Percentiles rank a stretch among this genome's conserved stretches.
phyloP scores from a whole-genome alignment of 1,140 invertebrate genomes.

The Lasioglossum baleicum region DNA sequence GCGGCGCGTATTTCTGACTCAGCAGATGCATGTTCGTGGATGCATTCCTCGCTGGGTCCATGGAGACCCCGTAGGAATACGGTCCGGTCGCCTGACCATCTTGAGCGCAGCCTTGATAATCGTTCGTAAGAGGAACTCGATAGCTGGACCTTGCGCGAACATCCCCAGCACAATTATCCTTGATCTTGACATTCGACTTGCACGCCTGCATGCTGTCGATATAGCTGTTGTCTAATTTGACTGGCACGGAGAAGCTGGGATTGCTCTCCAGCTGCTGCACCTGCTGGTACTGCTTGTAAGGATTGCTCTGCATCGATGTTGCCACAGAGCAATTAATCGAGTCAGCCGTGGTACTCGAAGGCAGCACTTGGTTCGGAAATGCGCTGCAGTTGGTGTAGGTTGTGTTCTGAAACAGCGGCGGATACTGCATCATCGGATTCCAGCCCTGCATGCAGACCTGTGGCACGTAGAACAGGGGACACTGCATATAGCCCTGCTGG shows the following conservation, averaged over 20 bases:
- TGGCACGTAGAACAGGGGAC: conserved; percentile 37
- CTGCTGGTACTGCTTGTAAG: conserved; percentile 35
- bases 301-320: conserved; percentile 22
- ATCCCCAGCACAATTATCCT: conserved; percentile 15
- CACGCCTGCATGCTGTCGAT: conserved; percentile 9
- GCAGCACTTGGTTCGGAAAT: conserved; percentile 14
- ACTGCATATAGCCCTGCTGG: conserved; percentile 30
- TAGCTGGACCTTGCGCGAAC: conserved; percentile 24
- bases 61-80: conserved; percentile 24
- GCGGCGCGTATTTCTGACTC: conserved; percentile 27
- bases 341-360: conserved; percentile 7
- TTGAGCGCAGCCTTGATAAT: conserved; percentile 33
- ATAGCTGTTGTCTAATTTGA: conserved; percentile 41
- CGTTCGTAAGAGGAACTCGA: conserved; percentile 20
- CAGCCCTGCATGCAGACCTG: conserved; percentile 44
- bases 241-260: conserved; percentile 15
- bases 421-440: conserved; percentile 49
- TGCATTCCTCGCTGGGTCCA: conserved; percentile 18
- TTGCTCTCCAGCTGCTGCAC: conserved; percentile 13
- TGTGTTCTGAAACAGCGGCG: conserved; percentile 35
- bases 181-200: conserved; percentile 22
- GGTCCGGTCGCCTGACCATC: background rate
- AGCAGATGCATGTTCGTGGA: conserved; percentile 12
- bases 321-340: background rate
- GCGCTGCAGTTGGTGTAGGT: conserved; percentile 17